phyloP scores from a whole-genome alignment of 2,113 vertebrate genomes.

The Tamias sibiricus region DNA sequence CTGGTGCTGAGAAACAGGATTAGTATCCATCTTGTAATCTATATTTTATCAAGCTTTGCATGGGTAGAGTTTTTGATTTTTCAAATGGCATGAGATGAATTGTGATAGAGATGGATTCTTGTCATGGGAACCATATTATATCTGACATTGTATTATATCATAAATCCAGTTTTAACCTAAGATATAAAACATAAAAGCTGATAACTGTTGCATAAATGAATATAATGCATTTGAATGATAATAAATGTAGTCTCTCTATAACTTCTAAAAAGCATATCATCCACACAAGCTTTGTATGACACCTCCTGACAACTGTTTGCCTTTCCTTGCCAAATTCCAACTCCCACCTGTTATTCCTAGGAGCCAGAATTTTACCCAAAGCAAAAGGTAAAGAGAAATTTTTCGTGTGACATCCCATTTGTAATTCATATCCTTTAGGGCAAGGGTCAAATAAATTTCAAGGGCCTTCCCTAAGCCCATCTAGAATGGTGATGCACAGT shows the following conservation, averaged over 20 bases:
- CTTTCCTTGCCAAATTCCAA: background rate
- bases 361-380: background rate
- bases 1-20: background rate
- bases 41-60: background rate
- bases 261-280: background rate
- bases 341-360: background rate
- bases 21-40: background rate
- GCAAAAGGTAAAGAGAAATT: background rate
- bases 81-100: conserved; percentile 7
- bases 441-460: background rate
- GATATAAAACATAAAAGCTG: background rate
- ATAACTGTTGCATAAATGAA: background rate
- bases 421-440: background rate
- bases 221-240: background rate
- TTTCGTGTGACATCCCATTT: background rate
- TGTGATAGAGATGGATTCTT: background rate
- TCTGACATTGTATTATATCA: background rate
- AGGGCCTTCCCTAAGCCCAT: background rate
- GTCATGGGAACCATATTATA: background rate
- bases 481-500: background rate
- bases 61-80: background rate
- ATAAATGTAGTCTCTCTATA: background rate
- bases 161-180: conserved; percentile 32
- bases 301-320: background rate
- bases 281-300: background rate